Evolutionary conservation across 1,140 invertebrate species (phyloP).

Genomic region (Zaprionus taronus): DNA sequence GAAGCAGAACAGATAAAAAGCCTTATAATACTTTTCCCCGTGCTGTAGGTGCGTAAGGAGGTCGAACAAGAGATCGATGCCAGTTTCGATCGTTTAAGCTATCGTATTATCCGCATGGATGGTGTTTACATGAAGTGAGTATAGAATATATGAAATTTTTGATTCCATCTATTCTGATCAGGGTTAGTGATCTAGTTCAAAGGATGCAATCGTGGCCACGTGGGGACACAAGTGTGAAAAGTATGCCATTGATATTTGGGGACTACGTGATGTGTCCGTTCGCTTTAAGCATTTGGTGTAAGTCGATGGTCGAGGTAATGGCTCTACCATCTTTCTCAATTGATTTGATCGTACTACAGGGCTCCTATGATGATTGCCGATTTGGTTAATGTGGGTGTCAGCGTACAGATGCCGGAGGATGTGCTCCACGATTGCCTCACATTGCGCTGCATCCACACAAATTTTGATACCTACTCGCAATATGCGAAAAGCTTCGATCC

Average conservation of each 20-base stretch:
- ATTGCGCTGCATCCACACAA: conserved; percentile 62
- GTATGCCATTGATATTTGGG: conserved; percentile 71
- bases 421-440: conserved; percentile 65
- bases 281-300: conserved; percentile 64
- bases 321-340: not conserved
- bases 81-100: conserved; percentile 63
- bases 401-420: conserved; percentile 56
- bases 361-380: conserved; percentile 59
- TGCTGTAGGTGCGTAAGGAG: conserved; percentile 39
- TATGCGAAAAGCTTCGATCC: conserved; percentile 65
- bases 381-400: conserved; percentile 10
- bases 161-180: not conserved
- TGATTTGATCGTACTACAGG: conserved; percentile 22
- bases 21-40: not conserved
- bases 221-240: conserved; percentile 47
- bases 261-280: conserved; percentile 64
- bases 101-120: conserved; percentile 67
- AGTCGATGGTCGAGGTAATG: conserved; percentile 15
- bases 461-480: conserved; percentile 62
- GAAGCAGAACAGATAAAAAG: not conserved
- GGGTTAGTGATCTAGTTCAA: conserved; percentile 32
- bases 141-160: not conserved
- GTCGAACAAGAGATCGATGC: conserved; percentile 49
- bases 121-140: conserved; percentile 70
- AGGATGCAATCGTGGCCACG: conserved; percentile 43